Percentiles rank a stretch among this genome's conserved stretches.
These are phyloP conservation scores for Nephrotoma flavescens DNA, from an alignment of 2,888 invertebrate genomes.

Conservation along the genomic window DNA sequence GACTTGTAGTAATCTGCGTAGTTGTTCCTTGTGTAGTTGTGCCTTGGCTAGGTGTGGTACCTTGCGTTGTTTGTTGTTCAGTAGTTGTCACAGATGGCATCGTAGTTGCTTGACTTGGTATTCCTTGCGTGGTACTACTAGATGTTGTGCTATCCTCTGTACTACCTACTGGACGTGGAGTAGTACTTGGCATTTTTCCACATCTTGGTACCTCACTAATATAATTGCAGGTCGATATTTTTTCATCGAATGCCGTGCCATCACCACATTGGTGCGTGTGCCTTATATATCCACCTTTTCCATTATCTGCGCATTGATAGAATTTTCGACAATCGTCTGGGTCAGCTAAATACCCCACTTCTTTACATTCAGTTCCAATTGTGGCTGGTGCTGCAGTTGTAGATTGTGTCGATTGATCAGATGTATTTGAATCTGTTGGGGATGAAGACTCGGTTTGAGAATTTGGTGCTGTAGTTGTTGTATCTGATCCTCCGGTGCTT, in stretches of 20 bases:
- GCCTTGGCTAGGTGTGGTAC: conserved; percentile 13
- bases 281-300: conserved; percentile 29
- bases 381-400: conserved; percentile 7
- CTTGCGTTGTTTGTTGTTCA: conserved; percentile 14
- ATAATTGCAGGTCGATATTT: conserved; percentile 36
- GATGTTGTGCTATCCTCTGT: conserved; percentile 8
- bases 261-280: conserved; percentile 39
- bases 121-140: conserved; percentile 17
- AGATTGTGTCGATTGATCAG: conserved; percentile 12
- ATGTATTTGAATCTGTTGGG: conserved; percentile 8
- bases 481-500: neutral
- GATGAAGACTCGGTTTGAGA: neutral
- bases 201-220: conserved; percentile 23
- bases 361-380: conserved; percentile 19
- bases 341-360: conserved; percentile 33
- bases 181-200: neutral
- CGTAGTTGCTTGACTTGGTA: conserved; percentile 12
- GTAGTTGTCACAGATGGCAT: conserved; percentile 7
- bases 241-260: conserved; percentile 43
- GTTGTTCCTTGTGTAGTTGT: conserved; percentile 15
- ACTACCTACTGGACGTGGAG: conserved; percentile 16
- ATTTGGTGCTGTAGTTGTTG: neutral
- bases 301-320: conserved; percentile 37
- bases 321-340: conserved; percentile 40
- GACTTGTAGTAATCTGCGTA: conserved; percentile 15